Base-by-base conservation (phyloP, 2,113 vertebrate species). In the Microtus oregoni region DNA sequence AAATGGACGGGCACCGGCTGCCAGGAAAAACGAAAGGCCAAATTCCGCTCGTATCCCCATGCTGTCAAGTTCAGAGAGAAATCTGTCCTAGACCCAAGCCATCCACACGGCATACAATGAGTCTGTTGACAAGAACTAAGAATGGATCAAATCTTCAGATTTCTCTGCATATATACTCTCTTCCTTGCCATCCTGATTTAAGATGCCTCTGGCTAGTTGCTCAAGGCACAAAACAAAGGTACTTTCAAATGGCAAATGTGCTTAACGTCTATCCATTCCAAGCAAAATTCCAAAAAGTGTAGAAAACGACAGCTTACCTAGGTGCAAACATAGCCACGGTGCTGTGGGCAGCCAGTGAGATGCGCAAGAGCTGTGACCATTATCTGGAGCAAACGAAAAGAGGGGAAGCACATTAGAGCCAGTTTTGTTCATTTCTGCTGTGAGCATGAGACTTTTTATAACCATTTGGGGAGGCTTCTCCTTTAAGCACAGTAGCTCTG, bases 1-100 rank as follows among this genome's bases (percentile, higher is more conserved):
- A 97, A 96, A 97, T 79, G 97, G 96, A 94, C 97, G 88, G 50
- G 95, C 92, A 89, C 58, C 17, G 90, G 88, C 94, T 89, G 94
- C 95, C 93, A 95, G 94, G 88, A 38, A 89, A 85, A 94, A 93
- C 38, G 35, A 94, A 95, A 96, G 97, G 97, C 97, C 95, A 97
- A 92, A 91, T 94, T 41, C 77, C 91, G 38, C 93, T 78, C 93
- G 86, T 26, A 94, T 92, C 86, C 88, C 91, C 93, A 58, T 41
- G 87, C 94, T 88, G 89, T 72, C 96, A 90, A 88, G 96, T 97
- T 96, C 96, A 96, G 95, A 89, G 35, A 92, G 89, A 92, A 97
- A 91, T 81, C 96, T 95, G 92, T 94, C 94, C 92, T 44, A 65
- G 75, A 61, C 92, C 89, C 72, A 14, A 26, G 75, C 91, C 89